phyloP scores from a whole-genome alignment of 2,113 vertebrate species.

The Mugil cephalus region DNA sequence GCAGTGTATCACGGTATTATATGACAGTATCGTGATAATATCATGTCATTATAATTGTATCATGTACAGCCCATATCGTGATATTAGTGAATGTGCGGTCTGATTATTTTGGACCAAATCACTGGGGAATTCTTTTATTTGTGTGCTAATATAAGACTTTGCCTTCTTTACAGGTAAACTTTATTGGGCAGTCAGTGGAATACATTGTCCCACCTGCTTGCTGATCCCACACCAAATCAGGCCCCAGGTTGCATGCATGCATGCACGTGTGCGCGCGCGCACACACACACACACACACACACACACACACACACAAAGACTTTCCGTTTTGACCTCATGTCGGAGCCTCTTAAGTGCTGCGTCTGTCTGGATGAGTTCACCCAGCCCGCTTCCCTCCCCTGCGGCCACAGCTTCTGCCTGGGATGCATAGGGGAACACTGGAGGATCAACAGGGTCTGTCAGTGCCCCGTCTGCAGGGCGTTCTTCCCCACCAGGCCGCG shows the following conservation, averaged over 20 bases:
- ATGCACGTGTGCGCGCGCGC: no score
- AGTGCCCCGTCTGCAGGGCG: slow-evolving; percentile 81
- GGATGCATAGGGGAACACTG: slow-evolving; percentile 80
- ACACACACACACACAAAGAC: not conserved
- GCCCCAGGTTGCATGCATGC: not conserved
- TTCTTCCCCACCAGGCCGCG: slow-evolving; percentile 45
- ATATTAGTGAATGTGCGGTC: no score
- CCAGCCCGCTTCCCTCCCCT: slow-evolving; percentile 72
- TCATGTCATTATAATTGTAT: no score
- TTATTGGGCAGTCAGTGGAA: not conserved
- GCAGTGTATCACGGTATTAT: no score
- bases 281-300: not conserved
- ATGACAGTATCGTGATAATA: no score
- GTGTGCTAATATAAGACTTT: no score
- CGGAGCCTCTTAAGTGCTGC: slow-evolving; percentile 64
- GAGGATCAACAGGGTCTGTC: slow-evolving; percentile 61
- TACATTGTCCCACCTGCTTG: not conserved
- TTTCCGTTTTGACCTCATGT: slow-evolving; percentile 14
- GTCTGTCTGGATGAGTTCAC: slow-evolving; percentile 80
- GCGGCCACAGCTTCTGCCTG: slow-evolving; percentile 82
- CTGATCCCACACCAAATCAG: not conserved
- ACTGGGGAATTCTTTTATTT: no score
- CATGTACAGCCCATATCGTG: no score
- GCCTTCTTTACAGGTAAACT: not conserved
- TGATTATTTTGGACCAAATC: no score